phyloP scores from a whole-genome alignment of 2,797 vertebrate genomes.

The Eleutherodactylus coqui region DNA sequence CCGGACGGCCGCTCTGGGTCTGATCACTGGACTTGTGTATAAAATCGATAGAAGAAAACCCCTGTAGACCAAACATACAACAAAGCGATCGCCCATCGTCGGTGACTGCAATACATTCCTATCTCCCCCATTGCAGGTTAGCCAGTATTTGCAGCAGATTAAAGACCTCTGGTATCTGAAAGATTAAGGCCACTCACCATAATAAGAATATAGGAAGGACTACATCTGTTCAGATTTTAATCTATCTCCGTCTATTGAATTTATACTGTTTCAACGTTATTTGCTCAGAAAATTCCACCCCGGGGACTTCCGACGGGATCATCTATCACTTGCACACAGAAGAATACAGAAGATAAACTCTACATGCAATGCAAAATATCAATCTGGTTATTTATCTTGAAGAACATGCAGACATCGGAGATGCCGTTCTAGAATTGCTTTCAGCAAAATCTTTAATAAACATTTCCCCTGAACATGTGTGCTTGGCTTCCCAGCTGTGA shows the following conservation, averaged over 20 bases:
- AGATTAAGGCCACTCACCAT: constrained; percentile 42
- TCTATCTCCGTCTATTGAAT: constrained; percentile 50
- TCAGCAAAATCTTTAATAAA: constrained; percentile 52
- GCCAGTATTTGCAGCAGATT: constrained; percentile 20
- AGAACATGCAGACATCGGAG: constrained; percentile 42
- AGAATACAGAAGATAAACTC: constrained; percentile 47
- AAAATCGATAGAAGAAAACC: background rate
- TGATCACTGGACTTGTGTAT: background rate
- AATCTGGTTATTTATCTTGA: constrained; percentile 35
- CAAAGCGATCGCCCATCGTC: background rate
- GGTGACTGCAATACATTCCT: background rate
- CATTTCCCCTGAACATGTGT: constrained; percentile 37
- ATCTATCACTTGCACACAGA: constrained; percentile 55
- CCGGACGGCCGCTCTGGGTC: no score
- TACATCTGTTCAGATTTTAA: constrained; percentile 56
- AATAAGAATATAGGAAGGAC: background rate
- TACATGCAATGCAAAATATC: constrained; percentile 42
- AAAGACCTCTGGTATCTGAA: constrained; percentile 26
- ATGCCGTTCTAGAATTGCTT: constrained; percentile 39
- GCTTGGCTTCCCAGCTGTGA: constrained; percentile 44
- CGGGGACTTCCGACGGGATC: constrained; percentile 43
- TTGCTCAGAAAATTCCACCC: constrained; percentile 44
- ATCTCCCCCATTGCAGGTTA: constrained; percentile 31
- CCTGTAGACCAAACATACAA: no score
- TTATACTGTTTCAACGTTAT: constrained; percentile 40